These are phyloP conservation scores for Thaumatotibia leucotreta DNA, from an alignment of 1,140 invertebrate genomes.

Conservation along the genomic window DNA sequence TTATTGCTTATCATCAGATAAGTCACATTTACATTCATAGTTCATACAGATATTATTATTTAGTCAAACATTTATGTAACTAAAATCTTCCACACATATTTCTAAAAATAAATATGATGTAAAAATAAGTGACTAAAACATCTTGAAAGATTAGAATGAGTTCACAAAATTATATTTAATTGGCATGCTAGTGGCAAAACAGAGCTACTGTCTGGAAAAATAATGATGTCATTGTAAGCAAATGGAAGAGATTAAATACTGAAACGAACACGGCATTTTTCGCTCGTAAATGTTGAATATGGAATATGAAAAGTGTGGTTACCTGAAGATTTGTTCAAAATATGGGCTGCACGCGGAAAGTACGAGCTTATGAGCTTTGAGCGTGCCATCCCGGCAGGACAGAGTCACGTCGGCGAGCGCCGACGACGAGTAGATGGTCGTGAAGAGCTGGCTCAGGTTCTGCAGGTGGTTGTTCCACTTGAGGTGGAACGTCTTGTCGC, in stretches of 20 bases:
- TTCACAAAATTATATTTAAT: conserved; percentile 14
- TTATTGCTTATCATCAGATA: conserved; percentile 10
- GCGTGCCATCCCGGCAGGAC: conserved; percentile 80
- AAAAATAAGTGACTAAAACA: conserved; percentile 3
- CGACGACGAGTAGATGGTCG: conserved; percentile 82
- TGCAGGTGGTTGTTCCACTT: conserved; percentile 87
- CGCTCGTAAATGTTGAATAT: conserved; percentile 22
- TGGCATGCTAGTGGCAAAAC: conserved; percentile 4
- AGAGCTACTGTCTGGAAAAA: conserved; percentile 32
- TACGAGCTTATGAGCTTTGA: conserved; percentile 84
- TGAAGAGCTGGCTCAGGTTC: conserved; percentile 84
- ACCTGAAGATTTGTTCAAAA: conserved; percentile 85
- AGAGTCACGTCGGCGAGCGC: conserved; percentile 82
- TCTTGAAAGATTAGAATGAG: conserved; percentile 10
- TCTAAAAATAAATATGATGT: conserved; percentile 18
- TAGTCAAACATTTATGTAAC: conserved; percentile 33
- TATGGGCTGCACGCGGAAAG: conserved; percentile 86
- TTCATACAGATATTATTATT: conserved; percentile 8
- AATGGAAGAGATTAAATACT: conserved; percentile 34
- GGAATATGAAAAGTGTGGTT: conserved; percentile 27
- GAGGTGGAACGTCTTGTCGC: conserved; percentile 83
- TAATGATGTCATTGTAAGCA: conserved; percentile 49
- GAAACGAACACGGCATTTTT: conserved; percentile 15
- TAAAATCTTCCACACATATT: conserved; percentile 22
- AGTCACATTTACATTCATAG: conserved; percentile 11